A percentile compares a stretch with the other conserved stretches of the same genome.
phyloP scores from a whole-genome alignment of 2,113 vertebrate genomes.

The Cryptotis parvus region DNA sequence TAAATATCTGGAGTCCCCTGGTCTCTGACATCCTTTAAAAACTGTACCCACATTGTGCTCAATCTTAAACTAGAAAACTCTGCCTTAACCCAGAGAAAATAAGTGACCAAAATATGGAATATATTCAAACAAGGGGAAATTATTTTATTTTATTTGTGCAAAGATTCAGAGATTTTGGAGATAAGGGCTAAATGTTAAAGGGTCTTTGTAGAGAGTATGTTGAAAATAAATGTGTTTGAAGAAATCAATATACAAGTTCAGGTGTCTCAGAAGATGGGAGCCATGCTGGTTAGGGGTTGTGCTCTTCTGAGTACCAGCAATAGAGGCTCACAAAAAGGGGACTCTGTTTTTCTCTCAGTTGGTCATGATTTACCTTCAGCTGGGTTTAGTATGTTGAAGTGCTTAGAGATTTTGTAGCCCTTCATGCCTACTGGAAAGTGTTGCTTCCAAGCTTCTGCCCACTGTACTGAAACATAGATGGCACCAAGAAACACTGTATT shows the following conservation, averaged over 20 bases:
- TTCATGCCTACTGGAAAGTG: not conserved
- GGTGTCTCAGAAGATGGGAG: not conserved
- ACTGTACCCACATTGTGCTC: too few relatives aligned
- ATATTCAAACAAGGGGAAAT: not conserved
- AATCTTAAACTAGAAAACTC: not conserved
- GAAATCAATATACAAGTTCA: not conserved
- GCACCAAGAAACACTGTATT: not conserved
- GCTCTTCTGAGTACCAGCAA: constrained; percentile 2
- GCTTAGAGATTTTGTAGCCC: not conserved
- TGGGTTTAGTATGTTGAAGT: constrained; percentile 43
- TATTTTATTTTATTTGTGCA: not conserved
- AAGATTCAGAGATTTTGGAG: not conserved
- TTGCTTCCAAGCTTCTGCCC: not conserved
- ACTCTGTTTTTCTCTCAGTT: not conserved
- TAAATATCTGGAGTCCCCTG: not conserved
- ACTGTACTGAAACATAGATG: not conserved
- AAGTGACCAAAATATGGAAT: not conserved
- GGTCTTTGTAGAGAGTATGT: too few relatives aligned
- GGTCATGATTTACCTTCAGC: not conserved
- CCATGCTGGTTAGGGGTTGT: not conserved
- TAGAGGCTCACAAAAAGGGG: not conserved
- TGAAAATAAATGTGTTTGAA: too few relatives aligned
- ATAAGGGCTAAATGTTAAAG: not conserved
- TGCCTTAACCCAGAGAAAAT: not conserved
- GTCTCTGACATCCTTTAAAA: too few relatives aligned